A percentile compares a stretch with the other conserved stretches of the same genome.
Evolutionary conservation across 1,140 invertebrate species (phyloP).

Genomic region (Drosophila trapezifrons): DNA sequence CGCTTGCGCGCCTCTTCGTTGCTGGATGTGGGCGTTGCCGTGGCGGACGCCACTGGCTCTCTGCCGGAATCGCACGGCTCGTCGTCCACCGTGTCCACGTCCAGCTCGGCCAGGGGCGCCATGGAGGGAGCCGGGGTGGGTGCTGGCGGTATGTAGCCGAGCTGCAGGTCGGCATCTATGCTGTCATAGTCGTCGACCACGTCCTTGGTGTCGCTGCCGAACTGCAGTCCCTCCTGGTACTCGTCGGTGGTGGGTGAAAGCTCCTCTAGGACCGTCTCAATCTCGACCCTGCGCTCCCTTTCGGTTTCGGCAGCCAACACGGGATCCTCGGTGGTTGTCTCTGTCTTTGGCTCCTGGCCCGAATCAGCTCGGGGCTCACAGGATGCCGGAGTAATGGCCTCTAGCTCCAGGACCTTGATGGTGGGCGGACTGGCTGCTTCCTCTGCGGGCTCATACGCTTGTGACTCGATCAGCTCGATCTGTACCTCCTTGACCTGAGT

Average conservation of each 20-base stretch:
- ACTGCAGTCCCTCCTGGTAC: constrained; percentile 74
- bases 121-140: constrained; percentile 80
- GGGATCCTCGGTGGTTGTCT: constrained; percentile 12
- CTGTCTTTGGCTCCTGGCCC: constrained; percentile 4
- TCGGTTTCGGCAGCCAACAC: background rate
- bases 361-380: background rate
- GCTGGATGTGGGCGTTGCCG: constrained; percentile 30
- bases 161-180: constrained; percentile 49
- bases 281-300: constrained; percentile 11
- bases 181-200: constrained; percentile 61
- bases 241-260: constrained; percentile 80
- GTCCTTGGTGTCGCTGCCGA: constrained; percentile 63
- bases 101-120: constrained; percentile 87
- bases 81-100: constrained; percentile 87
- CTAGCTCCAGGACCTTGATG: constrained; percentile 52
- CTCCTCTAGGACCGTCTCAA: constrained; percentile 51
- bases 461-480: constrained; percentile 70
- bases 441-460: constrained; percentile 2
- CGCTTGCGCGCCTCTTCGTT: constrained; percentile 76
- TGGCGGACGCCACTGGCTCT: constrained; percentile 7
- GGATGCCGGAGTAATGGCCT: background rate
- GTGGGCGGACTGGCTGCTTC: constrained; percentile 44
- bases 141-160: constrained; percentile 73
- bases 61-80: constrained; percentile 79
- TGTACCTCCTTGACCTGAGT: constrained; percentile 66